Conservation (phyloP, 2,113 vertebrate genomes). For the Synchiropus splendidus region DNA sequence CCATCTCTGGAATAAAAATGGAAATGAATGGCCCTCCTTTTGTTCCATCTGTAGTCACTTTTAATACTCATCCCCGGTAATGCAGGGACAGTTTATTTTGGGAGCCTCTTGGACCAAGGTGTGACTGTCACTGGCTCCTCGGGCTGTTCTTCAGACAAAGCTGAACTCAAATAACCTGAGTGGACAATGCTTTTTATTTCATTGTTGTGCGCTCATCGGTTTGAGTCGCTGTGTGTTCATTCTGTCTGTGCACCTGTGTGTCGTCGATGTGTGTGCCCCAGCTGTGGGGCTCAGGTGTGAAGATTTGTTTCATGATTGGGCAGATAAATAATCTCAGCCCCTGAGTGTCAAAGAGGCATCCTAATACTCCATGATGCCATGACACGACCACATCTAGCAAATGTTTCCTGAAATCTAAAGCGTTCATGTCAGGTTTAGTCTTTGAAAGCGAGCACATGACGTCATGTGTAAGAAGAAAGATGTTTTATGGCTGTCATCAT, state of each 20-base stretch:
- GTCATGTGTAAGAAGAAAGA: conserved; percentile 33
- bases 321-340: conserved; percentile 11
- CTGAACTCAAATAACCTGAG: conserved; percentile 23
- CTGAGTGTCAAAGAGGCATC: no score
- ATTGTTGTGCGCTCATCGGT: conserved; percentile 32
- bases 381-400: no score
- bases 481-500: conserved; percentile 39
- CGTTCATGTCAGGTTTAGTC: no score
- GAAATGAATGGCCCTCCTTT: no score
- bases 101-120: conserved; percentile 53
- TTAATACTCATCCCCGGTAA: conserved; percentile 28
- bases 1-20: no score
- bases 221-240: conserved; percentile 22
- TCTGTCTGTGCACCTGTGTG: conserved; percentile 16
- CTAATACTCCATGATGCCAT: no score
- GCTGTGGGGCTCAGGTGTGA: conserved; percentile 36
- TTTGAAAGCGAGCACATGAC: no score
- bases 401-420: no score
- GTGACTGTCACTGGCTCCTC: conserved; percentile 39
- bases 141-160: conserved; percentile 30
- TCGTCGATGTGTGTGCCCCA: neutral
- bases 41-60: conserved; percentile 3
- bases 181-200: conserved; percentile 37
- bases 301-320: conserved; percentile 25
- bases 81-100: conserved; percentile 39